Conservation (phyloP, 1,140 invertebrate species). For the Drosophila oshimai region DNA sequence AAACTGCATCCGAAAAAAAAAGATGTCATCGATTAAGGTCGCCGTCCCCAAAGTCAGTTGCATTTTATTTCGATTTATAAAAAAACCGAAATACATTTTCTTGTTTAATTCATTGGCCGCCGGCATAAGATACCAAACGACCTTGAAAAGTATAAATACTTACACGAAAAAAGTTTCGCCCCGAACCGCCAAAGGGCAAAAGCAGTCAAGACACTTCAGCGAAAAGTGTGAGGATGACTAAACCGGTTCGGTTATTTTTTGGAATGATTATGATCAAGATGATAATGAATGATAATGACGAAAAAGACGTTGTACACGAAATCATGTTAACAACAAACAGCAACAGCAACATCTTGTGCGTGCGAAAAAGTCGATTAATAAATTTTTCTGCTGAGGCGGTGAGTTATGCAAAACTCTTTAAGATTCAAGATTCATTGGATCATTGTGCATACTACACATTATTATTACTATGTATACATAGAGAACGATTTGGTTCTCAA, state of each 20-base stretch:
- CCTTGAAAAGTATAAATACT: constrained; percentile 60
- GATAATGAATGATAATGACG: constrained; percentile 20
- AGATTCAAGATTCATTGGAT: constrained; percentile 66
- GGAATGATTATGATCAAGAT: neutral
- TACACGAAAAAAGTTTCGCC: constrained; percentile 34
- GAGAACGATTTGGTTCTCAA: constrained; percentile 20
- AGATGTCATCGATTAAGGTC: constrained; percentile 71
- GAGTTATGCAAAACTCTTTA: constrained; percentile 60
- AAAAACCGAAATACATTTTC: constrained; percentile 26
- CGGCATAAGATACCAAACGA: constrained; percentile 44
- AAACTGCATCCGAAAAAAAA: constrained; percentile 35
- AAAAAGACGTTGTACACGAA: constrained; percentile 24
- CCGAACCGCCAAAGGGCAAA: constrained; percentile 35
- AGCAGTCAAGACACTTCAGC: constrained; percentile 34
- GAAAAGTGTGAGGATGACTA: constrained; percentile 41
- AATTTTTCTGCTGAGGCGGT: constrained; percentile 6
- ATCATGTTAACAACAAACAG: constrained; percentile 54
- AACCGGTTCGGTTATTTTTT: constrained; percentile 37
- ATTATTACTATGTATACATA: too few species aligned
- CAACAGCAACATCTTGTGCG: constrained; percentile 49
- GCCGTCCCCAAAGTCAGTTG: constrained; percentile 54
- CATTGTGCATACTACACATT: constrained; percentile 44
- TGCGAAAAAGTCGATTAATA: constrained; percentile 76
- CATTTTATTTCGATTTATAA: constrained; percentile 40
- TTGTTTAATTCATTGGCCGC: constrained; percentile 26